phyloP scores from a whole-genome alignment of 1,140 invertebrate species.

The Ips nitidus region DNA sequence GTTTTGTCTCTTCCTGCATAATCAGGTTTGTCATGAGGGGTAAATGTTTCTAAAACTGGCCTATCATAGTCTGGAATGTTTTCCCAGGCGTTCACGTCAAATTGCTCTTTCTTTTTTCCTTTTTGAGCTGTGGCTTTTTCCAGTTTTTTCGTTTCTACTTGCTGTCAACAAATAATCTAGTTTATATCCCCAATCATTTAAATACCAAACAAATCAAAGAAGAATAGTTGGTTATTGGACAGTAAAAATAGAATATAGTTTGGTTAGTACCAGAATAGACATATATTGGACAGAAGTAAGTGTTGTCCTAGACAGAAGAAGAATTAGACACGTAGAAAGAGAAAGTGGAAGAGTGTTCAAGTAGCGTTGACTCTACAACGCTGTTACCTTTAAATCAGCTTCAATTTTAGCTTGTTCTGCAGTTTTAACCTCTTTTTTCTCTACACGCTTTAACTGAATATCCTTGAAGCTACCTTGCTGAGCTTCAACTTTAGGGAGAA shows the following conservation, averaged over 20 bases:
- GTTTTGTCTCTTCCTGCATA: conserved; percentile 50
- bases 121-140: conserved; percentile 47
- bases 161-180: conserved; percentile 39
- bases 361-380: not conserved
- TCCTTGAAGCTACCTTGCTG: conserved; percentile 61
- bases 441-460: conserved; percentile 64
- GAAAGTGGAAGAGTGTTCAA: conserved; percentile 15
- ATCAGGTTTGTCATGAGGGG: conserved; percentile 52
- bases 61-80: conserved; percentile 74
- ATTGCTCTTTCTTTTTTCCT: conserved; percentile 54
- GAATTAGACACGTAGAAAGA: conserved; percentile 5
- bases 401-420: conserved; percentile 45
- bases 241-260: not conserved
- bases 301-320: conserved; percentile 1
- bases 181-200: not conserved
- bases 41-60: conserved; percentile 66
- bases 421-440: conserved; percentile 55
- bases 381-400: conserved; percentile 50
- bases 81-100: conserved; percentile 64
- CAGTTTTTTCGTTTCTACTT: conserved; percentile 52
- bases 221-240: not conserved
- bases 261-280: not conserved
- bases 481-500: conserved; percentile 58
- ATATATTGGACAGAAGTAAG: not conserved
- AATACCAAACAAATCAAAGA: no score